Evolutionary conservation across 64 coral and sea anemone genomes (phyloP).

Genomic region (Montipora sp.): DNA sequence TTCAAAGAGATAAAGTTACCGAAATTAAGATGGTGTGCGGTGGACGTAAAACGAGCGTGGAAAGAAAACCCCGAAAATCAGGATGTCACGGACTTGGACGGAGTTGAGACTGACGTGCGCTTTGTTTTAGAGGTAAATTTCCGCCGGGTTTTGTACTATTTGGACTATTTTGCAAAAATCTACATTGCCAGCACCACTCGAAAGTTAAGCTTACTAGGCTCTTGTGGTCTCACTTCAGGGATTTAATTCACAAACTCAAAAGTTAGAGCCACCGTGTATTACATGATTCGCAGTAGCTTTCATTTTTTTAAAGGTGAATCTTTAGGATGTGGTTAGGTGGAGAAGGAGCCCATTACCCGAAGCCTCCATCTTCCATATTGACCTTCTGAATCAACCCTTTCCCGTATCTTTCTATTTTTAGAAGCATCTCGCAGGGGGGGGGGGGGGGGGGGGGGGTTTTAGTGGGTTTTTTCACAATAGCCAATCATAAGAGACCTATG

Average conservation of each 20-base stretch:
- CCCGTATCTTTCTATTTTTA: no score
- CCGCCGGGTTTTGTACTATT: no score
- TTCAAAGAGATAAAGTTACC: conserved; percentile 76
- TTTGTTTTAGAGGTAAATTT: conserved; percentile 47
- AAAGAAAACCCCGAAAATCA: conserved; percentile 13
- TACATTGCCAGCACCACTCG: background rate
- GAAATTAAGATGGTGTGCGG: conserved; percentile 78
- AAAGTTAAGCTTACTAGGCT: background rate
- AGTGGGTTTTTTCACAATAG: no score
- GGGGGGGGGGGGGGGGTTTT: no score
- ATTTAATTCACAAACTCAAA: background rate
- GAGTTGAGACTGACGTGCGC: conserved; percentile 82
- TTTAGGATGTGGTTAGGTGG: no score
- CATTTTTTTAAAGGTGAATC: background rate
- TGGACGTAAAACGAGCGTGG: conserved; percentile 87
- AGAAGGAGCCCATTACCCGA: no score
- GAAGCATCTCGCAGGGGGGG: no score
- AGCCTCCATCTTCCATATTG: no score
- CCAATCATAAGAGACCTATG: no score
- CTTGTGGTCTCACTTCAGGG: background rate
- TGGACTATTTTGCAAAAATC: no score
- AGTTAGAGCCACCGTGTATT: background rate
- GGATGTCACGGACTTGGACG: conserved; percentile 66
- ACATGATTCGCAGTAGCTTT: background rate
- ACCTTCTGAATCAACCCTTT: no score